Evolutionary conservation across 2,888 invertebrate species (phyloP), one percentile per base, ranked within the genome.

Genomic region (Tetragonisca angustula): DNA sequence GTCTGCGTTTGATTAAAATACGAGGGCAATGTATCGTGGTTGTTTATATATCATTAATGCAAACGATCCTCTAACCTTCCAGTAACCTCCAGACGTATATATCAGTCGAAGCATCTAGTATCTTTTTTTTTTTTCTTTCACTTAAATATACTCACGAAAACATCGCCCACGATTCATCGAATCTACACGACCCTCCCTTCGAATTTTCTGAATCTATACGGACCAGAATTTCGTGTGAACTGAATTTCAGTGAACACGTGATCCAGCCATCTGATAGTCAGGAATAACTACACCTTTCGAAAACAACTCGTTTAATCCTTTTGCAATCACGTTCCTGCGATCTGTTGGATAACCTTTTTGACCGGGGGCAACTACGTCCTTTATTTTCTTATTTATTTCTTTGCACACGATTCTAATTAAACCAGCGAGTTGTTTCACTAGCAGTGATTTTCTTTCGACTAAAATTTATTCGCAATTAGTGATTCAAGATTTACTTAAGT

Each of bases 51-150:
- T 59, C n/a, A 13, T 0, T 54, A n/a, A 61, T 69, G 54, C 17
- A 68, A 70, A 43, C 43, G 43, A 43, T 43, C 69, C 76, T 69
- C 80, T 83, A 82, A 90, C 84, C 88, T 88, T 88, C 73, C 19
- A 0, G 27, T 64, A 74, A 88, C 84, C 85, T 90, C 76, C 78
- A 85, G 86, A 84, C 83, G 21, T 36, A 80, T 73, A 75, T 79
- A 61, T 84, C 84, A 69, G 62, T 15, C 36, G 11, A 24, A 4
- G n/a, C 24, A 64, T n/a, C 56, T 71, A 24, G 36, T 59, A 15
- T 11, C n/a, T 54, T 67, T 77, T 71, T 43, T 56, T 24, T 13
- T 64, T 21, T 61, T 32, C 50, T n/a, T 56, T 56, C 2, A 4
- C 54, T 78, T 36, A 24, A 36, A 32, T 36, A 15, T 49, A 49